Evolutionary conservation across 2,888 invertebrate species (phyloP).

Genomic region (Syrista parreyssii): DNA sequence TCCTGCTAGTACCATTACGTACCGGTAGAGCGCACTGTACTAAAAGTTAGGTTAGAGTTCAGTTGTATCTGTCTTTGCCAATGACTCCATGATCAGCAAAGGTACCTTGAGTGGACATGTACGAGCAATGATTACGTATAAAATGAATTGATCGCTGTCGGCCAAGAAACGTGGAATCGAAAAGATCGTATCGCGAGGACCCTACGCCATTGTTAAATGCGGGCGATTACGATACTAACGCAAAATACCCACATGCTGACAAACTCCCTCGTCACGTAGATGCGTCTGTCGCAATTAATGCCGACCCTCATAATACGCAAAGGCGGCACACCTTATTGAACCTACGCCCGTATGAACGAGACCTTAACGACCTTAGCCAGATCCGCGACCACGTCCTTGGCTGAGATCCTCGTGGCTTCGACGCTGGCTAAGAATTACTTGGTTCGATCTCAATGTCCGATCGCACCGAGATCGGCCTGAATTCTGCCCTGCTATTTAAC

Average conservation of each 20-base stretch:
- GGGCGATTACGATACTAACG: slow-evolving; percentile 24
- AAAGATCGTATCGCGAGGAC: background rate
- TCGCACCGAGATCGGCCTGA: background rate
- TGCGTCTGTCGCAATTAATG: slow-evolving; percentile 37
- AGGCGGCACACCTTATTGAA: background rate
- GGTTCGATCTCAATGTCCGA: background rate
- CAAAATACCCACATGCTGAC: slow-evolving; percentile 31
- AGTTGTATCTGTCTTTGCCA: background rate
- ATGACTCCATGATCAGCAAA: background rate
- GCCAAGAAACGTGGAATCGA: background rate
- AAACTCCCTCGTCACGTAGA: slow-evolving; percentile 5
- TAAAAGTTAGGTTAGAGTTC: background rate
- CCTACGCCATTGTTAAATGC: background rate
- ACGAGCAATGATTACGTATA: background rate
- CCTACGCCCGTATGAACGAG: slow-evolving; percentile 9
- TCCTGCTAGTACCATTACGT: background rate
- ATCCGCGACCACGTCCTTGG: background rate
- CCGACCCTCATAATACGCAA: slow-evolving; percentile 38
- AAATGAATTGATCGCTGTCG: background rate
- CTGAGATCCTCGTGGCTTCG: background rate
- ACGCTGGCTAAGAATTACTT: background rate
- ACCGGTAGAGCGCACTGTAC: background rate
- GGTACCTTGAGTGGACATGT: background rate
- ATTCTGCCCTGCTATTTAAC: background rate
- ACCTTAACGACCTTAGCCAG: slow-evolving; percentile 6